Percentiles rank a stretch among this genome's conserved stretches.
phyloP scores from a whole-genome alignment of 2,113 vertebrate species.

The Tinamus guttatus region DNA sequence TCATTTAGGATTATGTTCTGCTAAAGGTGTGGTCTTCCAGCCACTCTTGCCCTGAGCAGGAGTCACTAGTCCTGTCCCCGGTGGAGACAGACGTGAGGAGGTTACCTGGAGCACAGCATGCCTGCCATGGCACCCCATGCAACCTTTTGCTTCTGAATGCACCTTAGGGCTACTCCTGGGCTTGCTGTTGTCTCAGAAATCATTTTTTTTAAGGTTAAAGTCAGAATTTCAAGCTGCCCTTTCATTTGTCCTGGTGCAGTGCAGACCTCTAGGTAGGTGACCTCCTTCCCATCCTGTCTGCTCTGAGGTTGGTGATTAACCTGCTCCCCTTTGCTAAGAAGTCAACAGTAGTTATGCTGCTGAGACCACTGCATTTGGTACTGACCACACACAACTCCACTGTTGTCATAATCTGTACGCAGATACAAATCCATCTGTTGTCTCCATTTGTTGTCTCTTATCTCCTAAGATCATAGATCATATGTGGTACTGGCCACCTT shows the following conservation, averaged over 20 bases:
- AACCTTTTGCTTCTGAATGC: background rate
- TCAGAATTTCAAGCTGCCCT: slow-evolving; percentile 1
- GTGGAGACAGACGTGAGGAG: background rate
- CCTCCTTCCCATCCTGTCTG: background rate
- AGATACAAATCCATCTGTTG: background rate
- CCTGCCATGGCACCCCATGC: background rate
- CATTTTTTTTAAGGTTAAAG: slow-evolving; percentile 26
- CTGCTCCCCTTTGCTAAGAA: background rate
- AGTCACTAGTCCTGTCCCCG: fast-evolving
- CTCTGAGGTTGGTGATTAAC: background rate
- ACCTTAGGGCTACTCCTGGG: background rate
- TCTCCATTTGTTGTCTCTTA: background rate
- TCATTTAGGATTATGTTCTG: slow-evolving; percentile 16
- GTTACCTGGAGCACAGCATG: background rate
- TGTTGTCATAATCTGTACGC: background rate
- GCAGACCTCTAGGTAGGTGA: slow-evolving; percentile 8
- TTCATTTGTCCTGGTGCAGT: background rate
- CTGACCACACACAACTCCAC: background rate
- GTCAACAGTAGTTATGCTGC: background rate
- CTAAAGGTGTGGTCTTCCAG: background rate
- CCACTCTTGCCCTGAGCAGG: background rate
- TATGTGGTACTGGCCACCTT: background rate
- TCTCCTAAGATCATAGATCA: background rate
- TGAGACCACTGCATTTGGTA: background rate
- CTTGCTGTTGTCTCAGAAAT: background rate